These are phyloP conservation scores for Crotalus horridus DNA, from an alignment of 2,113 vertebrate species.

Conservation along the genomic window DNA sequence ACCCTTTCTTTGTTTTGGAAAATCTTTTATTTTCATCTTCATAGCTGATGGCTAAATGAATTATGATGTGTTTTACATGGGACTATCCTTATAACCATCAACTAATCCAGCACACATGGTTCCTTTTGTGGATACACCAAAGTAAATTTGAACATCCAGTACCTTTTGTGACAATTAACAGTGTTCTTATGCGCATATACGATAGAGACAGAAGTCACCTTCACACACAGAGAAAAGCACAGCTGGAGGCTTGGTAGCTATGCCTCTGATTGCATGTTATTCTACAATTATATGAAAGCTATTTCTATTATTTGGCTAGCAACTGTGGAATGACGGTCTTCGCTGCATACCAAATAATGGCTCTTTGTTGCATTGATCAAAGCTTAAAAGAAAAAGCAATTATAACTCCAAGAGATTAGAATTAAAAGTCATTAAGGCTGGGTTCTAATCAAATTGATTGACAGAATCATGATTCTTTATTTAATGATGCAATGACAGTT, in stretches of 20 bases:
- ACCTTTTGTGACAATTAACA: background rate
- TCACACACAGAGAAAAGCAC: background rate
- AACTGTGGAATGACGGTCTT: background rate
- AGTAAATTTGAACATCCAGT: background rate
- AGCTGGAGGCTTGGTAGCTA: background rate
- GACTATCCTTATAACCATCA: background rate
- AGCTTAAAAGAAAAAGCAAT: conserved; percentile 22
- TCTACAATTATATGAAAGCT: background rate
- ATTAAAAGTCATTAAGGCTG: conserved; percentile 29
- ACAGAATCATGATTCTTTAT: conserved; percentile 23
- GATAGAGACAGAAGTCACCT: conserved; percentile 10
- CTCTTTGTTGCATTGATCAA: conserved; percentile 23
- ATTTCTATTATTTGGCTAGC: conserved; percentile 4
- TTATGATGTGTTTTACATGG: background rate
- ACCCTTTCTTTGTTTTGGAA: background rate
- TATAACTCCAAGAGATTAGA: conserved; percentile 11
- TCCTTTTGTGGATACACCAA: background rate
- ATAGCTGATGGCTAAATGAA: background rate
- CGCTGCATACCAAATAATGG: background rate
- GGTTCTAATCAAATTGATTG: conserved; percentile 8
- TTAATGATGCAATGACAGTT: background rate
- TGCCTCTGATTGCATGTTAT: background rate
- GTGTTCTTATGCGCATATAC: background rate
- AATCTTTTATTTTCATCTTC: background rate
- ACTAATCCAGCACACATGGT: background rate